Base-by-base conservation (phyloP, 37 sponge, comb jelly and placozoan genomes). In the Theonella swinhoei region DNA sequence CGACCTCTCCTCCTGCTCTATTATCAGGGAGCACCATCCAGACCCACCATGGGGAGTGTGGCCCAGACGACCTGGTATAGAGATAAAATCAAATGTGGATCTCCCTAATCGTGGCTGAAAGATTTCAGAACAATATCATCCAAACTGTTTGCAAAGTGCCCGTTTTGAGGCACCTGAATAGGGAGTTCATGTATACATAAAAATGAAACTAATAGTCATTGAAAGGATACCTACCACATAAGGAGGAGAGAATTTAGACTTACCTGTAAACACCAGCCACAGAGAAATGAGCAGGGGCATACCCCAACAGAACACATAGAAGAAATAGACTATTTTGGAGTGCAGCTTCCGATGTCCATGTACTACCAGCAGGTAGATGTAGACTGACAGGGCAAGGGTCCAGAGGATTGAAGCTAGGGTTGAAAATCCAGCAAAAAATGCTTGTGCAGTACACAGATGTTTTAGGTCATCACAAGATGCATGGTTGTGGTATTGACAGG, bases 11-110 rank as follows among this genome's bases (percentile, higher is more conserved):
- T 68, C 42, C 4, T 38, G 25, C 25, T 82, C 66, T 47, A 86
- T 31, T 39, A 81, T 89, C 74, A 93, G 63, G 0, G 93, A 64
- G 40, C 93, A 93, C 93, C 93, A 93, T 11, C 93, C 93, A 0
- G 81, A 80, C 28, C 93, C 90, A 39, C 86, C 81, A 28, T 78
- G 35, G 9, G 81, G 77, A 22, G 87, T 72, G 32, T 89, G 74
- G n/a, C 82, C 81, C 0, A 88, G 61, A 39, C 75, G 67, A 58
- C 73, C 71, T 85, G 70, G 37, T n/a, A n/a, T n/a, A n/a, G n/a
- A n/a, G n/a, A n/a, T n/a, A n/a, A n/a, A n/a, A n/a, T n/a, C n/a
- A n/a, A n/a, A n/a, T n/a, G n/a, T n/a, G n/a, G n/a, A n/a, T n/a
- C n/a, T n/a, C n/a, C n/a, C n/a, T n/a, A n/a, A n/a, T n/a, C n/a